phyloP scores from a whole-genome alignment of 2,797 vertebrate genomes.

The Gambusia yucatana region DNA sequence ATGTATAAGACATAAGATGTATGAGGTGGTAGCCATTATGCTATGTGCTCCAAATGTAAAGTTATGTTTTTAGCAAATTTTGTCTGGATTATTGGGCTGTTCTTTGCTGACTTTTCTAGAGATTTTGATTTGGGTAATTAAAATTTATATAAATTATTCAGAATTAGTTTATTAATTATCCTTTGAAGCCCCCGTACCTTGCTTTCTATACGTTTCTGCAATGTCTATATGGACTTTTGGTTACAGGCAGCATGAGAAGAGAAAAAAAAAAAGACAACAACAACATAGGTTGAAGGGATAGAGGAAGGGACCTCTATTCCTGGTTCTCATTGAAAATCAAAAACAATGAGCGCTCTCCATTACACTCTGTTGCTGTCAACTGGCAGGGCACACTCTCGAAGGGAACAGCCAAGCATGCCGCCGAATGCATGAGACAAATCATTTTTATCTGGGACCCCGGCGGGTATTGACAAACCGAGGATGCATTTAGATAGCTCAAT shows the following conservation, averaged over 20 bases:
- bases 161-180: not conserved
- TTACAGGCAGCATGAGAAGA: constrained; percentile 11
- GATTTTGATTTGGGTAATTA: not conserved
- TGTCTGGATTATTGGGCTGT: not conserved
- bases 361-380: constrained; percentile 68
- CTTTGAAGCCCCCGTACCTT: constrained; percentile 29
- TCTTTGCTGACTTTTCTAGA: not conserved
- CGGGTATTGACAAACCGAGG: constrained; percentile 83
- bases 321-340: constrained; percentile 52
- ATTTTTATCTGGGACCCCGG: constrained; percentile 82
- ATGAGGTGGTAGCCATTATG: no score
- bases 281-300: constrained; percentile 5
- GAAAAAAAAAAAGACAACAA: constrained; percentile 12
- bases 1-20: no score
- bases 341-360: constrained; percentile 71
- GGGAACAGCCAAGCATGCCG: constrained; percentile 71
- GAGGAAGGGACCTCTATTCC: constrained; percentile 35
- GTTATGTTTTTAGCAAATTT: not conserved
- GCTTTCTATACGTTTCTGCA: constrained; percentile 4
- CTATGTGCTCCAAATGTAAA: not conserved
- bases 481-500: constrained; percentile 88
- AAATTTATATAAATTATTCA: not conserved
- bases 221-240: constrained; percentile 23
- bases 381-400: constrained; percentile 59
- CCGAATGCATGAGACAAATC: constrained; percentile 82